These are phyloP conservation scores for Taenaris catops DNA, from an alignment of 2,888 invertebrate species.

Conservation along the genomic window DNA sequence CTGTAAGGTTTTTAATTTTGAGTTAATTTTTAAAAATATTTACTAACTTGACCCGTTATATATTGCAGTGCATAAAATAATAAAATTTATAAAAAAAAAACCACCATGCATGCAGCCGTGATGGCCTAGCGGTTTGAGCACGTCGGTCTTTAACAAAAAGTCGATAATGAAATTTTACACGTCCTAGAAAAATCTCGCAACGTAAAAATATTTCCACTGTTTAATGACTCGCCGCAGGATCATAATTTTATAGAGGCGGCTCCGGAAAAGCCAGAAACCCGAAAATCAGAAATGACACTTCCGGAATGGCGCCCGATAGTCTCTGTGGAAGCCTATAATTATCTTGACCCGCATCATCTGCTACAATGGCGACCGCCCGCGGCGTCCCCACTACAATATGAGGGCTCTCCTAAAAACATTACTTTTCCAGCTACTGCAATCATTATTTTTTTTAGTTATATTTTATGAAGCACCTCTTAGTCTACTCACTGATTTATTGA, in stretches of 20 bases:
- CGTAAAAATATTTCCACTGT: conserved; percentile 4
- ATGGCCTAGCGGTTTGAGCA: no score
- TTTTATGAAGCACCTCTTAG: no score
- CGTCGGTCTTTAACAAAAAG: no score
- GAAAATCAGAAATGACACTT: conserved; percentile 23
- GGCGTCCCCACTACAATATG: conserved; percentile 20
- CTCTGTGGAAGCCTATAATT: conserved; percentile 38
- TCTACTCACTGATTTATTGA: no score
- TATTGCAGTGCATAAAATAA: no score
- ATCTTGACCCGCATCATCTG: conserved; percentile 39
- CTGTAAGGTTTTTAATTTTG: no score
- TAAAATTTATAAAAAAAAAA: no score
- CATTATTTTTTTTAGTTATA: conserved; percentile 7
- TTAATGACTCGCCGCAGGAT: conserved; percentile 3
- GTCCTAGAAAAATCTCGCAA: background rate
- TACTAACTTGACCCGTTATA: no score
- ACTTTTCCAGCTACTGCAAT: conserved; percentile 13
- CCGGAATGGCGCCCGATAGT: conserved; percentile 32
- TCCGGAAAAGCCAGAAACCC: conserved; percentile 12
- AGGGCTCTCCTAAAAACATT: conserved; percentile 17
- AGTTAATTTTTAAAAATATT: no score
- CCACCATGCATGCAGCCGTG: no score
- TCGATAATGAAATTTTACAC: no score
- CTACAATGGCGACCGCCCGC: conserved; percentile 23
- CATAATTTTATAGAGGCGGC: conserved; percentile 6